Base-by-base conservation (phyloP, 2,888 invertebrate genomes). In the Cecidostiba fungosa region DNA sequence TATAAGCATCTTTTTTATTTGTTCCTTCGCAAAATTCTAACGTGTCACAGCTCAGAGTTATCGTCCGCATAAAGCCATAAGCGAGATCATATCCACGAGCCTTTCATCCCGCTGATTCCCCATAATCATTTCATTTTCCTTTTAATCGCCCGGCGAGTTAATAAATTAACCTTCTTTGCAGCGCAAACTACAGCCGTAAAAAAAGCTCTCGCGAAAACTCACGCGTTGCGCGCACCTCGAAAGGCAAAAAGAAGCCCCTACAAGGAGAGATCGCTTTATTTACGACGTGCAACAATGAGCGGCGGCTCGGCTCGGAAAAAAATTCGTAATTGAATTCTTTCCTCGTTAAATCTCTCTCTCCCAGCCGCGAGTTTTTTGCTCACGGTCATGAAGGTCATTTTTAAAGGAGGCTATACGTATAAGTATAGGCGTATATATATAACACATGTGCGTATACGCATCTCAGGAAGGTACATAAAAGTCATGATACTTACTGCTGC, bases 401-500 rank as follows among this genome's bases (percentile, higher is more conserved):
- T 23, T 14, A 47, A 76, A 66, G 74, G 29, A 29, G 66, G 32
- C 32, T 32, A 3, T n/a, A n/a, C n/a, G 43, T 12, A 43, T 10
- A 8, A 10, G 10, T 8, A 43, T 12, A 12, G 12, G 12, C 12
- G 2, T 43, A 8, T 43, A 43, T 12, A 43, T 43, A 43, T 12
- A 43, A 43, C 43, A 10, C 12, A 43, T 43, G 12, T n/a, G n/a
- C n/a, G 12, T 43, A 43, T 12, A 12, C 43, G 54, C 4, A 14
- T 16, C 16, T n/a, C 73, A 29, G 69, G 77, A 36, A 54, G n/a
- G 74, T 78, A 43, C 78, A 84, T 78, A 82, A 82, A 82, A 43
- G 84, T 79, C 70, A 76, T 50, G 39, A 82, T 88, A 90, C 92
- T 92, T 83, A 92, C 92, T 88, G 90, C 82, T 92, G 69, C 5